Evolutionary conservation across 2,113 vertebrate genomes (phyloP).

Genomic region (Strigops habroptila): DNA sequence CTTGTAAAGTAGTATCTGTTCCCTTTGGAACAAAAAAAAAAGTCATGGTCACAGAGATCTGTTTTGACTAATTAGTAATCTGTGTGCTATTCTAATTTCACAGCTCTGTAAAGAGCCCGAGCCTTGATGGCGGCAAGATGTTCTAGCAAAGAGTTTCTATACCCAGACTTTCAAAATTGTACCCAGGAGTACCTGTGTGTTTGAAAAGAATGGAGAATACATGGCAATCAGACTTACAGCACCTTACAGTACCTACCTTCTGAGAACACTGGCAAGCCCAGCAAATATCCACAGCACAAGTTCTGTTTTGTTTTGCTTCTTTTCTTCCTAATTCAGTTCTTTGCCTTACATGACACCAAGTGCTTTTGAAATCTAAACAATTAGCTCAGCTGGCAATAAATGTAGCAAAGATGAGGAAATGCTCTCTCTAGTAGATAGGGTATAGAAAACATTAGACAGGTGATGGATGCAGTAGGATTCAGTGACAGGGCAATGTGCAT

Average conservation of each 20-base stretch:
- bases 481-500: neutral
- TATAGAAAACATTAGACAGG: neutral
- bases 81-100: neutral
- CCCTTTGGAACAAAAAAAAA: neutral
- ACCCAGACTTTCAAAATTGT: neutral
- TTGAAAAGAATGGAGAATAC: neutral
- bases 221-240: neutral
- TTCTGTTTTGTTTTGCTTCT: neutral
- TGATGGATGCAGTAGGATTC: neutral
- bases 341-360: neutral
- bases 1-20: neutral
- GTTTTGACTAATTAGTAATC: neutral
- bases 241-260: neutral
- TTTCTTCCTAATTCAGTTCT: neutral
- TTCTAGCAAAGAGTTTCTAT: neutral
- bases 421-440: neutral
- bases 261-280: neutral
- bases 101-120: constrained; percentile 20
- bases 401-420: neutral
- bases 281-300: neutral
- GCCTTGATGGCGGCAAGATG: neutral
- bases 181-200: neutral
- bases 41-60: neutral
- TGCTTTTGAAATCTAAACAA: neutral
- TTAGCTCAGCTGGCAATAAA: neutral